These are phyloP conservation scores for Tetraneura akinire DNA, from an alignment of 1,140 invertebrate genomes.

Conservation along the genomic window DNA sequence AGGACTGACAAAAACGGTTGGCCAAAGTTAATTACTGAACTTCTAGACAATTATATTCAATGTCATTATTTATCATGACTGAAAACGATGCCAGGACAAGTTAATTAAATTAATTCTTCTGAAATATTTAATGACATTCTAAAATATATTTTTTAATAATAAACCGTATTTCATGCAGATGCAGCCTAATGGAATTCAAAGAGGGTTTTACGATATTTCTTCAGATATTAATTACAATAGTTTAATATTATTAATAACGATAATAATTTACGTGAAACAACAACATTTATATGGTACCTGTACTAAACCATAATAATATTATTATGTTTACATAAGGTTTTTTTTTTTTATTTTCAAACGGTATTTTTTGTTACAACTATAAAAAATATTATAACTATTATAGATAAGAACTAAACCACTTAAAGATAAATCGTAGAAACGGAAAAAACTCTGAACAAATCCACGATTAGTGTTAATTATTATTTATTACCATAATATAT, in stretches of 20 bases:
- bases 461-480: too few relatives aligned
- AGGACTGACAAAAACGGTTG: conserved; percentile 17
- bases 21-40: conserved; percentile 12
- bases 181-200: neutral
- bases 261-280: too few relatives aligned
- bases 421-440: too few relatives aligned
- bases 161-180: neutral
- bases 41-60: conserved; percentile 5
- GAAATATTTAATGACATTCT: neutral
- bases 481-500: too few relatives aligned
- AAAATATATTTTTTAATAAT: neutral
- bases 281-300: too few relatives aligned
- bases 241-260: neutral
- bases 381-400: too few relatives aligned
- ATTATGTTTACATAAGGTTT: too few relatives aligned
- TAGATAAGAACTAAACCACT: too few relatives aligned
- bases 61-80: conserved; percentile 24
- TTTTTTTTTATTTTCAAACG: too few relatives aligned
- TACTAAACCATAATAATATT: too few relatives aligned
- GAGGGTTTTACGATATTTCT: neutral
- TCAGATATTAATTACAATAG: neutral
- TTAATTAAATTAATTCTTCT: neutral
- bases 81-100: neutral
- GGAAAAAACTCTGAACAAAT: too few relatives aligned
- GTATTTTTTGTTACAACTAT: too few relatives aligned